Conservation (phyloP, 37 sponge, comb jelly and placozoan genomes). For the Haliclona indistincta region DNA sequence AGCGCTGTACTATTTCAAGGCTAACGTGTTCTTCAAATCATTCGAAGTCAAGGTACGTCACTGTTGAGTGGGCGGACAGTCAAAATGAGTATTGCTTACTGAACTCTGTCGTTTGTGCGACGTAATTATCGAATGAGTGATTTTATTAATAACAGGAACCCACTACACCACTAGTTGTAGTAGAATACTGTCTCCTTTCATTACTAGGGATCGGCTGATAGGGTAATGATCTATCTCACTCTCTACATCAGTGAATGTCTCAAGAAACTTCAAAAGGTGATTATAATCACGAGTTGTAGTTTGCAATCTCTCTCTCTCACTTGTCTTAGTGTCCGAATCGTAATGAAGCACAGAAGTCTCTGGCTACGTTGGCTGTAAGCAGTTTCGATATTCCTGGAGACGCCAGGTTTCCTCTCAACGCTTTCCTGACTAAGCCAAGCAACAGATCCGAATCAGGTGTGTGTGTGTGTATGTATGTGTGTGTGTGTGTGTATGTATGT, state of each 20-base stretch:
- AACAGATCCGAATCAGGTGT: conserved; percentile 74
- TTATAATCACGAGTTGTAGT: not conserved
- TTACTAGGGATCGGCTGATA: conserved; percentile 83
- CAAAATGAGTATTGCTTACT: not conserved
- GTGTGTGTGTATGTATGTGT: not conserved
- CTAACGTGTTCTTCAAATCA: conserved; percentile 98
- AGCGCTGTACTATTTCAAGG: conserved; percentile 92
- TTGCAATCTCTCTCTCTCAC: not conserved
- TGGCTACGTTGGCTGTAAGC: conserved; percentile 87
- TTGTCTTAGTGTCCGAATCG: conserved; percentile 65
- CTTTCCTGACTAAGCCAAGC: conserved; percentile 84
- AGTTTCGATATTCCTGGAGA: conserved; percentile 96
- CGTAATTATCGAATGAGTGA: not conserved
- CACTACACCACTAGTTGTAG: not conserved
- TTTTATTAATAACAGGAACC: not conserved
- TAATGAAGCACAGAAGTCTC: conserved; percentile 84
- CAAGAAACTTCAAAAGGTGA: conserved; percentile 88
- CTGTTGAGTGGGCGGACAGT: not conserved
- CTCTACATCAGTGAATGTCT: conserved; percentile 97
- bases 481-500: too few relatives aligned
- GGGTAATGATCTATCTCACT: conserved; percentile 95
- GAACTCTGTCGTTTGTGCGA: not conserved
- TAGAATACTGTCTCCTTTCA: not conserved
- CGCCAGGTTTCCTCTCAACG: conserved; percentile 91
- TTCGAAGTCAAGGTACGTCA: conserved; percentile 94